A percentile compares a stretch with the other conserved stretches of the same genome.
phyloP scores from a whole-genome alignment of 64 coral and sea anemone species.

The Pachyseris speciosa region DNA sequence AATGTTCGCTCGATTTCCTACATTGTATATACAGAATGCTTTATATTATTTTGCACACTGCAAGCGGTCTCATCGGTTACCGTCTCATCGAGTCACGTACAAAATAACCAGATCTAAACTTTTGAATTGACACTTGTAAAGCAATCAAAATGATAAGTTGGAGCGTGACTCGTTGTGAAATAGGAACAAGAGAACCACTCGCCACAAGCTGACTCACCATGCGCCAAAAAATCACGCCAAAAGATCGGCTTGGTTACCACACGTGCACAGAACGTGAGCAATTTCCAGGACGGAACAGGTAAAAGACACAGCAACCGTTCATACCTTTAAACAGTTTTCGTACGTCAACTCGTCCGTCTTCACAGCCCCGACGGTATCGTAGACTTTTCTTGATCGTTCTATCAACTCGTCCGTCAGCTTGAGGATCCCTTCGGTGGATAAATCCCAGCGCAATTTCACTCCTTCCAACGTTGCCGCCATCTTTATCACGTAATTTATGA shows the following conservation, averaged over 20 bases:
- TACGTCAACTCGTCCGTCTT: slow-evolving; percentile 73
- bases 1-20: too few species aligned
- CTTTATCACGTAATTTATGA: background rate
- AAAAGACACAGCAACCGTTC: background rate
- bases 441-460: slow-evolving; percentile 77
- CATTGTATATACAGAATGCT: too few species aligned
- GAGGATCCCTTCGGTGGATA: slow-evolving; percentile 82
- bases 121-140: too few species aligned
- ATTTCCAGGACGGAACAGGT: background rate
- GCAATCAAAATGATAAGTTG: too few species aligned
- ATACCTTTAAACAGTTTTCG: slow-evolving; percentile 87
- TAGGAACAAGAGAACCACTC: background rate
- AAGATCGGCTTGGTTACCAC: background rate
- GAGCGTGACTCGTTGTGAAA: too few species aligned
- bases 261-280: slow-evolving; percentile 26
- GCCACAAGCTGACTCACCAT: background rate
- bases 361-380: slow-evolving; percentile 68
- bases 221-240: background rate
- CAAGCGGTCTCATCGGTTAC: too few species aligned
- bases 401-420: slow-evolving; percentile 82
- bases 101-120: too few species aligned
- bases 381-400: slow-evolving; percentile 77
- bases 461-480: slow-evolving; percentile 59
- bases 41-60: too few species aligned
- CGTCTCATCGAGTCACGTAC: too few species aligned